phyloP scores from a whole-genome alignment of 2,113 vertebrate genomes.

The Myotis brandtii region DNA sequence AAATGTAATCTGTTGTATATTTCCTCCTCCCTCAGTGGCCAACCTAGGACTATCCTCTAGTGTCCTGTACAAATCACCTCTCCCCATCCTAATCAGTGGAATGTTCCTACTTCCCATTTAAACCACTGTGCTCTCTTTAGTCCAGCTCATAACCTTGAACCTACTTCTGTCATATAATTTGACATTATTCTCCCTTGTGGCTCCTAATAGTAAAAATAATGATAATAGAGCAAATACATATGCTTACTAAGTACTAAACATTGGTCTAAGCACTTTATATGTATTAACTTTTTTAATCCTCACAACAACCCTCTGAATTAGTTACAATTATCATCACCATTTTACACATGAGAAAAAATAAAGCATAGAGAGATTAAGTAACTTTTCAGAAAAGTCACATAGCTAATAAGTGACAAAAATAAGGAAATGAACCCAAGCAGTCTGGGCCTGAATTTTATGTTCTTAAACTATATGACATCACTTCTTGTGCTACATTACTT shows the following conservation, averaged over 20 bases:
- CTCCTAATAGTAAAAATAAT: neutral
- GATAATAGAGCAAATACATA: neutral
- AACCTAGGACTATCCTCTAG: neutral
- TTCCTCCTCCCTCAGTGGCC: neutral
- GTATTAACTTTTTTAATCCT: neutral
- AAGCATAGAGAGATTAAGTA: neutral
- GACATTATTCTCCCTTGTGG: neutral
- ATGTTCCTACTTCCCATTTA: neutral
- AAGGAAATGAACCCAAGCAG: neutral
- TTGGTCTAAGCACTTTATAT: neutral
- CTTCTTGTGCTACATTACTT: neutral
- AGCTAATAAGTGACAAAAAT: neutral
- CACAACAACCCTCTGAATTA: neutral
- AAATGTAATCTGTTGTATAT: neutral
- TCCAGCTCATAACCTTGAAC: neutral
- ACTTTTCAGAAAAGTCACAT: neutral
- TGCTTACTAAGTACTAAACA: neutral
- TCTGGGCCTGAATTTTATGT: neutral
- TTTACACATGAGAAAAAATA: slow-evolving; percentile 15
- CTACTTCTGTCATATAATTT: neutral
- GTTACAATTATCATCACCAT: neutral
- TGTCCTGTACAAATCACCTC: neutral
- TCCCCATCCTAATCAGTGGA: neutral
- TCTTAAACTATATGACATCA: neutral
- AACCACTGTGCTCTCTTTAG: neutral